Conservation (phyloP, 2,888 invertebrate genomes). For the Teleogryllus oceanicus region DNA sequence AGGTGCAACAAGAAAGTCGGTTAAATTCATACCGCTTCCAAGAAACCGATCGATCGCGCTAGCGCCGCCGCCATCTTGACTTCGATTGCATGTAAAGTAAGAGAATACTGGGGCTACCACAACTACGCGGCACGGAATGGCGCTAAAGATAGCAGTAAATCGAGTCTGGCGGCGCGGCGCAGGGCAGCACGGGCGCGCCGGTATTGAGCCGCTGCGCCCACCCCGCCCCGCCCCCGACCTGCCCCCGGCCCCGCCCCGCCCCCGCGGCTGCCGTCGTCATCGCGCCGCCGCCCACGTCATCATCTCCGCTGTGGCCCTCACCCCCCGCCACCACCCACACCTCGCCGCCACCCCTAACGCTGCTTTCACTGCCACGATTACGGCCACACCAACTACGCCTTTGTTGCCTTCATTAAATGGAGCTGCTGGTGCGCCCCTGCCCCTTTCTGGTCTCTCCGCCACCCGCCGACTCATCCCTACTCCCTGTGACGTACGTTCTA, state of each 20-base stretch:
- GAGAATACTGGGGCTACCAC: too few relatives aligned
- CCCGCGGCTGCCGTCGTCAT: not conserved
- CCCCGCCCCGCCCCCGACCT: not conserved
- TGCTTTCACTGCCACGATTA: not conserved
- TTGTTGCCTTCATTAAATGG: too few relatives aligned
- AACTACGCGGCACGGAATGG: not conserved
- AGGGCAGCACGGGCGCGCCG: not conserved
- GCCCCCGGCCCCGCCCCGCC: not conserved
- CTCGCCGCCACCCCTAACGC: not conserved
- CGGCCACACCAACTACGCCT: not conserved
- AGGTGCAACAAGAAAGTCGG: too few relatives aligned
- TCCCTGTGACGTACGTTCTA: too few relatives aligned
- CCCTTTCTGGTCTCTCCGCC: too few relatives aligned
- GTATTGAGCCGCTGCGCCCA: not conserved
- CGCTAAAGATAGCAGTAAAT: conserved; percentile 1
- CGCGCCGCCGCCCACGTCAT: not conserved
- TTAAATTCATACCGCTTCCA: too few relatives aligned
- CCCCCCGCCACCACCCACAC: not conserved
- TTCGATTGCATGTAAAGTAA: too few relatives aligned
- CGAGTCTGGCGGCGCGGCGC: not conserved
- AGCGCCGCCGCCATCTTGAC: too few relatives aligned
- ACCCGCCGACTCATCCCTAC: too few relatives aligned
- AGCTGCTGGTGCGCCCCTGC: too few relatives aligned
- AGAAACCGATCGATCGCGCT: too few relatives aligned
- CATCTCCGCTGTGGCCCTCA: not conserved